Conservation (phyloP, 2,113 vertebrate species). For the Quiscalus mexicanus region DNA sequence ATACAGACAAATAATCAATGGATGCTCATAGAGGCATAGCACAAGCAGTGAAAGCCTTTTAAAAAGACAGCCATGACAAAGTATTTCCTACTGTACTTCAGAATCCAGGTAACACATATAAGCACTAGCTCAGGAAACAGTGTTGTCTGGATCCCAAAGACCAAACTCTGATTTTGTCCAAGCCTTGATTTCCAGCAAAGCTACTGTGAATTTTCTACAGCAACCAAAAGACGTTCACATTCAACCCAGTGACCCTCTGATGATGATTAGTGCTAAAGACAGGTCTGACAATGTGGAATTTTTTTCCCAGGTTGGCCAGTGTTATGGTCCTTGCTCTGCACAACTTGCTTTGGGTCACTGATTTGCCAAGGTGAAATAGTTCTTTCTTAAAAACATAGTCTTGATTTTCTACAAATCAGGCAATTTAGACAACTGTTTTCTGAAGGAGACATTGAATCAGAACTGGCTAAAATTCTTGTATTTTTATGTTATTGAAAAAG, state of each 20-base stretch:
- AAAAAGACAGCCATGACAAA: background rate
- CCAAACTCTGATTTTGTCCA: background rate
- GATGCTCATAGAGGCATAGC: background rate
- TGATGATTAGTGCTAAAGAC: background rate
- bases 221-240: background rate
- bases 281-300: background rate
- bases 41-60: background rate
- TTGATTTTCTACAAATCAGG: background rate
- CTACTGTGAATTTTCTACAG: background rate
- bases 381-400: background rate
- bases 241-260: background rate
- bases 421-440: background rate
- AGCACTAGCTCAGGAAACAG: background rate
- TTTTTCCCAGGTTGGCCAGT: background rate
- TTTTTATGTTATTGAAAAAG: conserved; percentile 32
- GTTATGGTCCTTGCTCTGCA: background rate
- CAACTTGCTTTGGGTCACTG: background rate
- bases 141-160: background rate
- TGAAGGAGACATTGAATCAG: background rate
- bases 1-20: background rate
- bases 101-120: background rate
- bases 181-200: background rate
- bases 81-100: background rate
- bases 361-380: background rate
- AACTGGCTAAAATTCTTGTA: background rate